Conservation (phyloP, 2,888 invertebrate species). For the Bombyx huttoni region DNA sequence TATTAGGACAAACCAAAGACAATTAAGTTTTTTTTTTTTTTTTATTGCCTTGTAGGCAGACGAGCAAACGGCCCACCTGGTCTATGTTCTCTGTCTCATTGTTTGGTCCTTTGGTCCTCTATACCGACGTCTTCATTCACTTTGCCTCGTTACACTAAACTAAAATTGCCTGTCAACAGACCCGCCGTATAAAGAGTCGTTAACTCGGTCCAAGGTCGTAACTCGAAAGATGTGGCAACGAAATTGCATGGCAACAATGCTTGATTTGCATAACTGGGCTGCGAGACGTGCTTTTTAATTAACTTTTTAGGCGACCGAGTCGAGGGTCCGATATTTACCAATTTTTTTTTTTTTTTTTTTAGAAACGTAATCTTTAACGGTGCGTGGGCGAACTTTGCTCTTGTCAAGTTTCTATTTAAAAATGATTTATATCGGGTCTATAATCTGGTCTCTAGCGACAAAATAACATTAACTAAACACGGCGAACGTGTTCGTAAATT, state of each 20-base stretch:
- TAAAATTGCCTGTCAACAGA: constrained; percentile 14
- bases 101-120: constrained; percentile 1
- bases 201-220: constrained; percentile 8
- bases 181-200: constrained; percentile 8
- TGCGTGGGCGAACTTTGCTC: constrained; percentile 1
- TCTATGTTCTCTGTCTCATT: constrained; percentile 1
- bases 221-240: constrained; percentile 25
- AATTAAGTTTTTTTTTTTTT: too few relatives aligned
- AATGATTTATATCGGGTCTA: not conserved
- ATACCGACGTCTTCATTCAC: not conserved
- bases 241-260: constrained; percentile 52
- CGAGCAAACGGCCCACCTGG: too few relatives aligned
- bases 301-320: constrained; percentile 24
- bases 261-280: constrained; percentile 46
- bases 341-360: not conserved
- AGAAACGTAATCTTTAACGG: constrained; percentile 11
- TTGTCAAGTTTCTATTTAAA: not conserved
- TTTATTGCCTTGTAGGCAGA: too few relatives aligned
- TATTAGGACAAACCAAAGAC: too few relatives aligned
- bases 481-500: not conserved
- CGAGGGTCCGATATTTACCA: not conserved
- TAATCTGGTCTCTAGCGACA: not conserved
- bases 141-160: constrained; percentile 2
- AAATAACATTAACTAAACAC: not conserved
- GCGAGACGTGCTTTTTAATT: constrained; percentile 36